Evolutionary conservation across 2,113 vertebrate species (phyloP).

Genomic region (Microcebus griseorufus): DNA sequence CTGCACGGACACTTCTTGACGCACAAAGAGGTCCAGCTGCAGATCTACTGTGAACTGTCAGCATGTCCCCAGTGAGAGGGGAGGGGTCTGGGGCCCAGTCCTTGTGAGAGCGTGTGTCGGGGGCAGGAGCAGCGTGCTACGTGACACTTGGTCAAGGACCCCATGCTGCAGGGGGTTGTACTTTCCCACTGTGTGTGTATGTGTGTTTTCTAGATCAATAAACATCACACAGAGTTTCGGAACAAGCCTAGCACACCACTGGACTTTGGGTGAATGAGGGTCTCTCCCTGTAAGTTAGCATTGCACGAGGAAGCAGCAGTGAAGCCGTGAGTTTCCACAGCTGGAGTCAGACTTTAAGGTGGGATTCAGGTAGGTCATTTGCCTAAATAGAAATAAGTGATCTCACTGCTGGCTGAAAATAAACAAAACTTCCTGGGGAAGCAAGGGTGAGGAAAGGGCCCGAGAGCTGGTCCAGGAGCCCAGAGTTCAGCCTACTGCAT

Average conservation of each 20-base stretch:
- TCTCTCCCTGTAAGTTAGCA: not conserved
- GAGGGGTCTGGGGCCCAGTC: rapidly evolving
- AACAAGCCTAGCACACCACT: not conserved
- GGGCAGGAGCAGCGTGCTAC: rapidly evolving
- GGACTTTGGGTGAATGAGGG: not conserved
- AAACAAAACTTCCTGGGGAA: not conserved
- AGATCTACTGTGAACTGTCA: rapidly evolving
- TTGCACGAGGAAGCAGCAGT: not conserved
- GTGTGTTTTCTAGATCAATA: not conserved
- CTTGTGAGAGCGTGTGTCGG: rapidly evolving
- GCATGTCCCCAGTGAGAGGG: rapidly evolving
- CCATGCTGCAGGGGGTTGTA: no score
- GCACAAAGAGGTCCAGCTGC: not conserved
- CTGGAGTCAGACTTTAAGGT: not conserved
- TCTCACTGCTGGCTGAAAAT: rapidly evolving
- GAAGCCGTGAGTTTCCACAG: no score
- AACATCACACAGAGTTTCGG: not conserved
- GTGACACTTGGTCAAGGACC: rapidly evolving
- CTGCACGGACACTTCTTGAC: not conserved
- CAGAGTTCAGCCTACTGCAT: not conserved
- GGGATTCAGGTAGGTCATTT: not conserved
- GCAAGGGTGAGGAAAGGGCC: rapidly evolving
- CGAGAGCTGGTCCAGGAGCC: not conserved
- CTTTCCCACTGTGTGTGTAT: not conserved
- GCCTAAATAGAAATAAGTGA: not conserved